Evolutionary conservation across 1,140 invertebrate species (phyloP), one percentile per base, ranked within the genome.

Genomic region (Tenebrio molitor): DNA sequence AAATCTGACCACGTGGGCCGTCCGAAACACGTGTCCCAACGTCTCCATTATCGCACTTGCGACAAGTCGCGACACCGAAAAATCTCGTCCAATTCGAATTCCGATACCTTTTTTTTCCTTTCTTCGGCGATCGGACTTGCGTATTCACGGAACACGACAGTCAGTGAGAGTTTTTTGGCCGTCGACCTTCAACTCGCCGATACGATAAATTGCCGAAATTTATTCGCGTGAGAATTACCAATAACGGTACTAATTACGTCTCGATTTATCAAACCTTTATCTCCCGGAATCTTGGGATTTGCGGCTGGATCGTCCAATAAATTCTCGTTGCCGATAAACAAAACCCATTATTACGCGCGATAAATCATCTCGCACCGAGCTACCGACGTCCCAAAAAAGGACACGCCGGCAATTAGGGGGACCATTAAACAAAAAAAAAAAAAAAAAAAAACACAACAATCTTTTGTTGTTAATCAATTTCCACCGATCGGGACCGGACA

Each of bases 361-460:
- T 66, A 66, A 66, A 66, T 66, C 64, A 66, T 66, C 25, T 0
- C 23, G 1, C 50, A 15, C 23, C 21, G 2, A 58, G 50, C 50
- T 58, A 58, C 50, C 50, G 12, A 58, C 23, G 23, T 21, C 64
- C 64, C 36, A 65, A 66, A 66, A 66, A 66, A 41, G 64, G 64
- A 42, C 42, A 42, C 19, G 53, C 5, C n/a, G 5, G n/a, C 36
- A 39, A 39, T 39, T 39, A 39, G 36, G 12, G 29, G 8, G 21
- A 12, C 50, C 23, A 58, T 58, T 29, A 29, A 8, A 14, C 25
- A 58, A 58, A 50, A 50, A 5, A 41, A 5, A 41, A n/a, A n/a
- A n/a, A n/a, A n/a, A n/a, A n/a, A n/a, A n/a, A n/a, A n/a, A n/a
- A n/a, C n/a, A n/a, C n/a, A n/a, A n/a, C n/a, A 4, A 16, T 17